Percentiles rank a stretch among this genome's conserved stretches.
Evolutionary conservation across 1,140 invertebrate species (phyloP).

Genomic region (Dendrolimus punctatus): DNA sequence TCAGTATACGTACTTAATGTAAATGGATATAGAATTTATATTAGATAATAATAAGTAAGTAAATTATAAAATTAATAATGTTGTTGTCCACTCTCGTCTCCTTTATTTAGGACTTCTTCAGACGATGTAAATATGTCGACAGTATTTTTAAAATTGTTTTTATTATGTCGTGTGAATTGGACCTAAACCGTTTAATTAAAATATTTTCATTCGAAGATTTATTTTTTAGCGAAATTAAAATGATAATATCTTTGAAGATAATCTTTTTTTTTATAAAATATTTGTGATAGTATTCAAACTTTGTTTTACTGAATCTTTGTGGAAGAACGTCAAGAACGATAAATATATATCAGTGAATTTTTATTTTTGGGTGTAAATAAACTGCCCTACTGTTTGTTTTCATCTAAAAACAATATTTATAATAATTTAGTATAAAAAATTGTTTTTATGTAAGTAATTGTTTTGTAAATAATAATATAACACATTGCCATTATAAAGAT

Average conservation of each 20-base stretch:
- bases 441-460: neutral
- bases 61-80: constrained; percentile 61
- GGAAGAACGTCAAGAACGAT: too few species aligned
- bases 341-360: too few species aligned
- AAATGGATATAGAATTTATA: constrained; percentile 67
- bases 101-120: constrained; percentile 41
- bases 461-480: constrained; percentile 3
- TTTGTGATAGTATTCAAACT: too few species aligned
- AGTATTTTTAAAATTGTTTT: constrained; percentile 8
- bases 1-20: constrained; percentile 72
- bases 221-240: too few species aligned
- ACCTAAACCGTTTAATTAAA: constrained; percentile 20
- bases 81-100: constrained; percentile 53
- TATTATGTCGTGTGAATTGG: constrained; percentile 30
- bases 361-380: too few species aligned
- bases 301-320: too few species aligned
- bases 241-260: too few species aligned
- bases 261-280: too few species aligned
- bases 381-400: too few species aligned
- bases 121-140: constrained; percentile 18
- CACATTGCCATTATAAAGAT: constrained; percentile 13
- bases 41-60: constrained; percentile 62
- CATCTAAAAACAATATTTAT: too few species aligned
- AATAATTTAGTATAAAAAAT: constrained; percentile 1
- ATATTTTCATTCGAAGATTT: too few species aligned